Percentiles rank a stretch among this genome's conserved stretches.
phyloP scores from a whole-genome alignment of 2,113 vertebrate genomes.

The Peromyscus polionotus region DNA sequence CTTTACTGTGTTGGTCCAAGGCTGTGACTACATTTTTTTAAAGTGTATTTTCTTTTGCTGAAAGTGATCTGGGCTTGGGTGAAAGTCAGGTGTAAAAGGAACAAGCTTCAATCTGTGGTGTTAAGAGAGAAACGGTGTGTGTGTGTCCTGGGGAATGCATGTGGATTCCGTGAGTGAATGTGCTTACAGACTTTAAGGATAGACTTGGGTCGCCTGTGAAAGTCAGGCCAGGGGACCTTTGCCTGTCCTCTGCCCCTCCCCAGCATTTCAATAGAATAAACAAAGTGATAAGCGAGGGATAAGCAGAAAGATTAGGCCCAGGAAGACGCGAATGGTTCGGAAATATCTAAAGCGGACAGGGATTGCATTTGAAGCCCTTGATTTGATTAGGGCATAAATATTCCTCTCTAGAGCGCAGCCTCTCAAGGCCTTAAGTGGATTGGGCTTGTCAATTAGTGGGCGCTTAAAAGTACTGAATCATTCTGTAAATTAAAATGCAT shows the following conservation, averaged over 20 bases:
- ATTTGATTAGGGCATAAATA: conserved; percentile 89
- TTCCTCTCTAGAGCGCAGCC: conserved; percentile 84
- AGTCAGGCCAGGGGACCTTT: conserved; percentile 60
- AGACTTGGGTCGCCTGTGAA: background rate
- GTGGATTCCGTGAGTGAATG: background rate
- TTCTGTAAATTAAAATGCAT: conserved; percentile 85
- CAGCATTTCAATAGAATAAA: conserved; percentile 87
- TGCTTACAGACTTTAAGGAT: conserved; percentile 6
- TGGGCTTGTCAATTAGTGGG: conserved; percentile 85
- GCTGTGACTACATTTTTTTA: background rate
- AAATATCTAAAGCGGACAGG: conserved; percentile 84
- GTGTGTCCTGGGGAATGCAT: background rate
- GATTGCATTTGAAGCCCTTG: conserved; percentile 87
- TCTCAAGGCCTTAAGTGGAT: conserved; percentile 86
- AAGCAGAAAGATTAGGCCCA: conserved; percentile 77
- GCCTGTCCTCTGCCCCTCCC: conserved; percentile 53
- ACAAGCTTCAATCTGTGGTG: background rate
- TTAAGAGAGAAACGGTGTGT: background rate
- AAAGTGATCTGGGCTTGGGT: background rate
- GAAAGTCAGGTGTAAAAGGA: background rate
- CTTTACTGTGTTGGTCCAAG: background rate
- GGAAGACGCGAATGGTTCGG: conserved; percentile 74
- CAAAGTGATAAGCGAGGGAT: conserved; percentile 86
- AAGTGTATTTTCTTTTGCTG: background rate
- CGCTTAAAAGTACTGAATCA: conserved; percentile 82